These are phyloP conservation scores for Phoenicopterus ruber DNA, from an alignment of 2,113 vertebrate genomes.

Conservation along the genomic window DNA sequence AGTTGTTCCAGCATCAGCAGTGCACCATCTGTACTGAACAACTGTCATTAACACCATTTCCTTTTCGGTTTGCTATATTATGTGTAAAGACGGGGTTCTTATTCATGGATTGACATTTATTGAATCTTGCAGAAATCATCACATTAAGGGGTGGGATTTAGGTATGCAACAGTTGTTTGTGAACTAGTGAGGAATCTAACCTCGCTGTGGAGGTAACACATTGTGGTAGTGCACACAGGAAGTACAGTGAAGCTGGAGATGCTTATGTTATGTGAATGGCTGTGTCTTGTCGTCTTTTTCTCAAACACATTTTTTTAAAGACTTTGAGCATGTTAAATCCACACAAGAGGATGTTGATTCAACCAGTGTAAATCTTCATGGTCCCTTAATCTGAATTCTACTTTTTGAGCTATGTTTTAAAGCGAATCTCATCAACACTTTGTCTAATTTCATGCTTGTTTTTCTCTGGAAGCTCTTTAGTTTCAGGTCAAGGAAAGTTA, in stretches of 20 bases:
- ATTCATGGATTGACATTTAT: background rate
- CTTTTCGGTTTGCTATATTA: background rate
- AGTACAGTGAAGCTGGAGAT: background rate
- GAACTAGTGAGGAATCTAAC: background rate
- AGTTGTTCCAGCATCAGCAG: background rate
- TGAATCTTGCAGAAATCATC: background rate
- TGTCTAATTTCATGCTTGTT: background rate
- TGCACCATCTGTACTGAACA: background rate
- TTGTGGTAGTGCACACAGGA: background rate
- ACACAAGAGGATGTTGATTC: background rate
- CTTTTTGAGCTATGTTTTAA: background rate
- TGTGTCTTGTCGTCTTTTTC: background rate
- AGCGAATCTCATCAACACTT: background rate
- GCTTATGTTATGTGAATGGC: background rate
- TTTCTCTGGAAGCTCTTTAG: background rate
- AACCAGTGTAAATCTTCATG: background rate
- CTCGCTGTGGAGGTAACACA: background rate
- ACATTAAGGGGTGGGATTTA: background rate
- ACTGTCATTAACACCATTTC: background rate
- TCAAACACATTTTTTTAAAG: background rate
- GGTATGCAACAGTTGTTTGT: background rate
- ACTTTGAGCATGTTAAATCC: background rate
- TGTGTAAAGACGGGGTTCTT: background rate
- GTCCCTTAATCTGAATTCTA: background rate
- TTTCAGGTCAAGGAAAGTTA: background rate